phyloP scores from a whole-genome alignment of 2,797 vertebrate genomes.

The Hoplostethus atlanticus region DNA sequence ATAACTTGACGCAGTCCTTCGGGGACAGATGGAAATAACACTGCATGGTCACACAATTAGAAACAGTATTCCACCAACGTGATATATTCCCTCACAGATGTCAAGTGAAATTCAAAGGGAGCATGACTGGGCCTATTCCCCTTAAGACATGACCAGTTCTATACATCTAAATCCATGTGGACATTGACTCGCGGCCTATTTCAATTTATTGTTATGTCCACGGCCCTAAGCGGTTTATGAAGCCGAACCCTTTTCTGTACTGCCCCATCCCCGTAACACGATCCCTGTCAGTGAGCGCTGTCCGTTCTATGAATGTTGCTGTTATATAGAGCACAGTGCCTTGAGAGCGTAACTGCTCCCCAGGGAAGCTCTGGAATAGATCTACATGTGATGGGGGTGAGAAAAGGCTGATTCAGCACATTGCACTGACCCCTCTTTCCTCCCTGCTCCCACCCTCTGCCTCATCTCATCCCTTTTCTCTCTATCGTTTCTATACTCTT shows the following conservation, averaged over 20 bases:
- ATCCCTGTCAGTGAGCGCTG: not conserved
- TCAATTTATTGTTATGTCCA: constrained; percentile 34
- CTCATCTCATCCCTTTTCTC: constrained; percentile 42
- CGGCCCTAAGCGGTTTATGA: constrained; percentile 11
- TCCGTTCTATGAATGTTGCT: constrained; percentile 45
- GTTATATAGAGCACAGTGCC: constrained; percentile 69
- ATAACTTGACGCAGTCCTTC: constrained; percentile 8
- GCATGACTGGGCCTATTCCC: not conserved
- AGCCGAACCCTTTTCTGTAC: constrained; percentile 2
- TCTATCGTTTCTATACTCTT: constrained; percentile 36
- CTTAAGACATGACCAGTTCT: not conserved
- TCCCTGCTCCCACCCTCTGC: not conserved
- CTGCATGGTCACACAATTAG: constrained; percentile 19
- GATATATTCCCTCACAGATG: not conserved
- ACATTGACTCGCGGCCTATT: not conserved
- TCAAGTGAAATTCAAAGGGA: not conserved
- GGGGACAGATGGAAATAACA: constrained; percentile 31
- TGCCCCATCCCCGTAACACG: not conserved
- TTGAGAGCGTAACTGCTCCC: constrained; percentile 64
- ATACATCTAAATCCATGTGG: constrained; percentile 14
- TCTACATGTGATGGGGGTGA: constrained; percentile 47
- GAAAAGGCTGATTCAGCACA: constrained; percentile 74
- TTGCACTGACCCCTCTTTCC: constrained; percentile 28
- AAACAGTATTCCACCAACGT: constrained; percentile 25
- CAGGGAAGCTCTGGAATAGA: constrained; percentile 73